phyloP scores from a whole-genome alignment of 23 tunicate genomes.

The Ascidia mentula region DNA sequence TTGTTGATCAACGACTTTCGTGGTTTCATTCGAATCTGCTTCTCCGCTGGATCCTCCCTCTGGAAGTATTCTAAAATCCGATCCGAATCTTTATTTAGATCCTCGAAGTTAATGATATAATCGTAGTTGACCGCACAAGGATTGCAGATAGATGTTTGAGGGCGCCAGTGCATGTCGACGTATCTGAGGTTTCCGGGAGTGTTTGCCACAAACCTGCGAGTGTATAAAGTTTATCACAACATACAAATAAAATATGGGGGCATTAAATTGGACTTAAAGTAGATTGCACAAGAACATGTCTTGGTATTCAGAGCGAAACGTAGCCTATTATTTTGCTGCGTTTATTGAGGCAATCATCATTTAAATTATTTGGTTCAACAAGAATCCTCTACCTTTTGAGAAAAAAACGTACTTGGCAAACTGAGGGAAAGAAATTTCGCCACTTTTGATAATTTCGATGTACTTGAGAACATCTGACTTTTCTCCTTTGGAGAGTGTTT shows the following conservation, averaged over 20 bases:
- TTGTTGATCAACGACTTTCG: constrained; percentile 16
- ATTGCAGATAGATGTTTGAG: constrained; percentile 53
- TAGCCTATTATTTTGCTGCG: too few relatives aligned
- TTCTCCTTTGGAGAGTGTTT: neutral
- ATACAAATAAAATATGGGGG: too few relatives aligned
- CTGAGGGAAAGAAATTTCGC: constrained; percentile 22
- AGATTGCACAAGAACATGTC: too few relatives aligned
- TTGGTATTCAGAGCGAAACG: too few relatives aligned
- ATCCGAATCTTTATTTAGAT: constrained; percentile 42
- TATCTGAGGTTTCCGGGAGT: too few relatives aligned
- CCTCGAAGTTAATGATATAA: constrained; percentile 40
- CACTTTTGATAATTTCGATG: constrained; percentile 11
- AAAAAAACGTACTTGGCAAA: constrained; percentile 15
- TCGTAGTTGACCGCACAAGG: constrained; percentile 75
- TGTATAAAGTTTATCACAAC: too few relatives aligned
- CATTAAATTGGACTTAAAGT: too few relatives aligned
- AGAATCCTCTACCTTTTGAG: too few relatives aligned
- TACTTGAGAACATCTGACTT: neutral
- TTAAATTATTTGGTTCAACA: too few relatives aligned
- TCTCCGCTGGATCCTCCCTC: constrained; percentile 22
- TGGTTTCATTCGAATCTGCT: constrained; percentile 19
- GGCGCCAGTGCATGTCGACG: constrained; percentile 74
- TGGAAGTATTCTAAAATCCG: constrained; percentile 43
- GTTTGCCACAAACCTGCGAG: too few relatives aligned
- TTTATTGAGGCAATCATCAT: too few relatives aligned